These are phyloP conservation scores for Aricia agestis DNA, from an alignment of 1,140 invertebrate species.

Conservation along the genomic window DNA sequence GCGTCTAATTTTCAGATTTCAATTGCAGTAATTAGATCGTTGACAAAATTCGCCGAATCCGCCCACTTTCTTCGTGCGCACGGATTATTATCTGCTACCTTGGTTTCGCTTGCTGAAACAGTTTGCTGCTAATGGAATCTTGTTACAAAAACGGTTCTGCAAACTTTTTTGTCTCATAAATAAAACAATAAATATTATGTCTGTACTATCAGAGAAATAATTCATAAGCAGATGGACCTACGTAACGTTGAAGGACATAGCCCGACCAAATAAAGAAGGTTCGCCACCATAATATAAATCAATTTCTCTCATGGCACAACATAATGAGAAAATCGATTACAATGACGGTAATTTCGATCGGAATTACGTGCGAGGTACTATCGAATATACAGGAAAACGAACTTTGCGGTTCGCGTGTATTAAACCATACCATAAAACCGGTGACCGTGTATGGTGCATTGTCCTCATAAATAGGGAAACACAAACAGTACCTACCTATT, in stretches of 20 bases:
- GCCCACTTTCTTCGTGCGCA: background rate
- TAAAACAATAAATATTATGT: too few relatives aligned
- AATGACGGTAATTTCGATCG: too few relatives aligned
- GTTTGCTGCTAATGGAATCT: too few relatives aligned
- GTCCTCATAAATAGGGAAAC: constrained; percentile 48
- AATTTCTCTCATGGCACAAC: too few relatives aligned
- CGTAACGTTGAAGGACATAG: too few relatives aligned
- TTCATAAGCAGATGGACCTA: too few relatives aligned
- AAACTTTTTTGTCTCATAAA: too few relatives aligned
- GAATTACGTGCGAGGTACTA: background rate
- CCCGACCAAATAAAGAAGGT: too few relatives aligned
- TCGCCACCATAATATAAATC: too few relatives aligned
- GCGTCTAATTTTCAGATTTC: constrained; percentile 58
- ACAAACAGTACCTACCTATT: constrained; percentile 45
- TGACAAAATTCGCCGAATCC: constrained; percentile 24
- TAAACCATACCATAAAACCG: constrained; percentile 29
- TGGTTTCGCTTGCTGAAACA: background rate
- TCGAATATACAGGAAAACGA: constrained; percentile 11
- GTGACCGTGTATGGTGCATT: constrained; percentile 42
- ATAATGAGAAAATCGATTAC: too few relatives aligned
- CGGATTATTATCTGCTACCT: background rate
- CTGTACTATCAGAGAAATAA: too few relatives aligned
- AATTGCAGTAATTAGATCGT: constrained; percentile 66
- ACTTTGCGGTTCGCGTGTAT: constrained; percentile 15
- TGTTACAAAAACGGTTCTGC: too few relatives aligned